These are phyloP conservation scores for Tetanocera ferruginea DNA, from an alignment of 2,888 invertebrate genomes.

Conservation along the genomic window DNA sequence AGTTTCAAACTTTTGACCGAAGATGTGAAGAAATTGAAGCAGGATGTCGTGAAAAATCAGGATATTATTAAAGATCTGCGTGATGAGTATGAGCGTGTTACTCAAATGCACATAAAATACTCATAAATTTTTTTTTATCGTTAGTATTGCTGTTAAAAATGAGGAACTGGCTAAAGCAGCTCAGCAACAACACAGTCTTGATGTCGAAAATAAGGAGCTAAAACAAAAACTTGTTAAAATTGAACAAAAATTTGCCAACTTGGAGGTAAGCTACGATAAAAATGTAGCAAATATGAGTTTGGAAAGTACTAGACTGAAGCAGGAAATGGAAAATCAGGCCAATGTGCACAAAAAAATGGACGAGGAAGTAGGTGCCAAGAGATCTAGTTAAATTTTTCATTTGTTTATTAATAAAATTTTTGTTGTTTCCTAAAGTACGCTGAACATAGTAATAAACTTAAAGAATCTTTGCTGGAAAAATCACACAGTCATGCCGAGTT, in stretches of 20 bases:
- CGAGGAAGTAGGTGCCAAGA: conserved; percentile 17
- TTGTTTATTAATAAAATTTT: neutral
- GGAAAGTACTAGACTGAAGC: conserved; percentile 35
- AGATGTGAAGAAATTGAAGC: conserved; percentile 21
- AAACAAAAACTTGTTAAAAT: conserved; percentile 31
- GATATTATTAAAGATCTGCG: conserved; percentile 41
- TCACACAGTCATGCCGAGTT: conserved; percentile 29
- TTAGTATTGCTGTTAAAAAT: conserved; percentile 42
- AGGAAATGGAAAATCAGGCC: conserved; percentile 28
- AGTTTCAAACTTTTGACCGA: conserved; percentile 10
- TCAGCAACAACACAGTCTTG: conserved; percentile 14
- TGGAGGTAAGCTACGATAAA: conserved; percentile 46
- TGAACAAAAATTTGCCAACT: conserved; percentile 42
- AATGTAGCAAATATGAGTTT: conserved; percentile 13
- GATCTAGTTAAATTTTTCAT: neutral
- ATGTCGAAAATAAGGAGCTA: conserved; percentile 29
- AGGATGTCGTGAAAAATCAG: conserved; percentile 35
- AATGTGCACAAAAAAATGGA: conserved; percentile 22
- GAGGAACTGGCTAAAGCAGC: conserved; percentile 39
- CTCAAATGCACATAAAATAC: neutral
- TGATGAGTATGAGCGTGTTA: conserved; percentile 37
- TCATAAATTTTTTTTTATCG: neutral
- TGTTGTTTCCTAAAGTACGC: conserved; percentile 16
- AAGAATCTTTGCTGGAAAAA: conserved; percentile 42
- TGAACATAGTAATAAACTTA: conserved; percentile 29